phyloP scores from a whole-genome alignment of 1,140 invertebrate species.

The Heliconius melpomene region DNA sequence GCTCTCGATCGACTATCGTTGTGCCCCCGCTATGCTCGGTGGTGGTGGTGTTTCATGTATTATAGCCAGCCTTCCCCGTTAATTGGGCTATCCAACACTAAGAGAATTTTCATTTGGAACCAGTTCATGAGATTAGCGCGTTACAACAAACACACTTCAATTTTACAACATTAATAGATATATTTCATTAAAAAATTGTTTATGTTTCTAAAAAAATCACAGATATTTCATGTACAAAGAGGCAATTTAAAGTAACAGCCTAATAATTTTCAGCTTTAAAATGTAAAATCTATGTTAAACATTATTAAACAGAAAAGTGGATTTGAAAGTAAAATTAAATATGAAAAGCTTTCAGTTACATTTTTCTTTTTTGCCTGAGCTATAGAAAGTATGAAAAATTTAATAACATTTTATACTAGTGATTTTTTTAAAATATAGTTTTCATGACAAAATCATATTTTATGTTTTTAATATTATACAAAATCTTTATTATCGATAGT shows the following conservation, averaged over 20 bases:
- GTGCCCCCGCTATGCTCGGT: neutral
- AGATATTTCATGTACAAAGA: too few species aligned
- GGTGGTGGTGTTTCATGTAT: too few species aligned
- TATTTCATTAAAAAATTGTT: too few species aligned
- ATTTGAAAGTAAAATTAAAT: slow-evolving; percentile 5
- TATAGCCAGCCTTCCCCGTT: too few species aligned
- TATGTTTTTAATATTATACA: neutral
- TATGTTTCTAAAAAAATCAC: too few species aligned
- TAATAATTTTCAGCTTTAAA: neutral
- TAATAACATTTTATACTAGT: neutral
- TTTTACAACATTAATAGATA: too few species aligned
- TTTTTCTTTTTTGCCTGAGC: neutral
- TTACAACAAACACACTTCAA: too few species aligned
- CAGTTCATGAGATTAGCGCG: too few species aligned
- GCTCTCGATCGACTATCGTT: neutral
- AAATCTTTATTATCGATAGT: too few species aligned
- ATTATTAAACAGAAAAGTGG: neutral
- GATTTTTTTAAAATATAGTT: neutral
- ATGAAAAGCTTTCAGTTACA: slow-evolving; percentile 4
- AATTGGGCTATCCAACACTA: too few species aligned
- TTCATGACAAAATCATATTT: neutral
- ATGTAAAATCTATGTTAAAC: neutral
- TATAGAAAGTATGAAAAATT: neutral
- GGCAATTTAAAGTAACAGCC: too few species aligned
- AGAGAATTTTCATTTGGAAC: too few species aligned